Evolutionary conservation across 1,140 invertebrate species (phyloP).

Genomic region (Bombyx mori): DNA sequence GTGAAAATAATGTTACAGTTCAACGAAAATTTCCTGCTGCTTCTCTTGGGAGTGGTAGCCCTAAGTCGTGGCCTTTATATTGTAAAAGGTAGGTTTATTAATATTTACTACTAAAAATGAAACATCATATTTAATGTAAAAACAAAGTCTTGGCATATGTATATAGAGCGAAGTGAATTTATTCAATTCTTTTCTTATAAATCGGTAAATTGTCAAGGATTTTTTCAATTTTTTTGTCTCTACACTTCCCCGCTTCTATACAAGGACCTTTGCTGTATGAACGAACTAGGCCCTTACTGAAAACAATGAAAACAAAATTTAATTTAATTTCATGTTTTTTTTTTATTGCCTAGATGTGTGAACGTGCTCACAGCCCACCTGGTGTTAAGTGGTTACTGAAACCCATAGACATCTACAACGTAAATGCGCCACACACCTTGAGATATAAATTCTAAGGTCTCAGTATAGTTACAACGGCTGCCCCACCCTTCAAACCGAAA

Average conservation of each 20-base stretch:
- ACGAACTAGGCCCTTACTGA: constrained; percentile 32
- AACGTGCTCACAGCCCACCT: too few species aligned
- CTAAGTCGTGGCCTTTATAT: constrained; percentile 23
- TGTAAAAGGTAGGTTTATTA: constrained; percentile 35
- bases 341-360: too few species aligned
- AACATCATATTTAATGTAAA: not conserved
- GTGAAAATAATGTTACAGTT: constrained; percentile 9
- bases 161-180: not conserved
- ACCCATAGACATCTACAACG: too few species aligned
- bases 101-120: not conserved
- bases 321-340: too few species aligned
- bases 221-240: constrained; percentile 18
- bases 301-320: constrained; percentile 8
- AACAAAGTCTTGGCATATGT: not conserved
- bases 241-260: constrained; percentile 21
- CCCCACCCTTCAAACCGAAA: too few species aligned
- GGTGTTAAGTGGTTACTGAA: too few species aligned
- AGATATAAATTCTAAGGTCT: too few species aligned
- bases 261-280: constrained; percentile 31
- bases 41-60: constrained; percentile 19
- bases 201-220: constrained; percentile 24
- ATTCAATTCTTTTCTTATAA: not conserved
- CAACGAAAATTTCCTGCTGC: constrained; percentile 16
- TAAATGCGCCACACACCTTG: too few species aligned
- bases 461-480: too few species aligned